These are phyloP conservation scores for Lagocephalus sceleratus DNA, from an alignment of 2,797 vertebrate genomes.

Conservation along the genomic window DNA sequence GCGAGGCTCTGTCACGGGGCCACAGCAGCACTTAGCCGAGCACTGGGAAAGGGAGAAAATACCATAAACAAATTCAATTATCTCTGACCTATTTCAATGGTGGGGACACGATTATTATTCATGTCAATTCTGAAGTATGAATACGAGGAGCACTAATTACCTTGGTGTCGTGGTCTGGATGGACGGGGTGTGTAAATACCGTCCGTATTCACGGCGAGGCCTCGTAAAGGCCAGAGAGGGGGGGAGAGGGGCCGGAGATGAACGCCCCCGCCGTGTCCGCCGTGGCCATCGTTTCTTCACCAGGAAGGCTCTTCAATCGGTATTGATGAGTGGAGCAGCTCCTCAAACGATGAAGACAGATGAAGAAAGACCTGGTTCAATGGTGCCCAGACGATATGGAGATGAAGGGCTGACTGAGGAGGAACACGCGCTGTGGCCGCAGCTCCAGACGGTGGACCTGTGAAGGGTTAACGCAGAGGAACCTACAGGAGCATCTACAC, in stretches of 20 bases:
- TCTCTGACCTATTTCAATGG: slow-evolving; percentile 77
- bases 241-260: slow-evolving; percentile 59
- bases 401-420: slow-evolving; percentile 68
- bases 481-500: background rate
- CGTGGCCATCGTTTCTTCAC: slow-evolving; percentile 67
- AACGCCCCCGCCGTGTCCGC: slow-evolving; percentile 63
- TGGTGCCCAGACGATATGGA: slow-evolving; percentile 65
- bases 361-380: slow-evolving; percentile 71
- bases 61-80: slow-evolving; percentile 78
- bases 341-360: slow-evolving; percentile 68
- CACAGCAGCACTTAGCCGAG: slow-evolving; percentile 69
- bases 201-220: slow-evolving; percentile 66
- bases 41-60: slow-evolving; percentile 73
- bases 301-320: slow-evolving; percentile 47
- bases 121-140: slow-evolving; percentile 62
- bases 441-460: slow-evolving; percentile 10
- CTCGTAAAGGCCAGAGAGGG: slow-evolving; percentile 64
- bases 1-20: slow-evolving; percentile 70
- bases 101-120: slow-evolving; percentile 62
- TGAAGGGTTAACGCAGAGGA: background rate
- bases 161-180: slow-evolving; percentile 61
- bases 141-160: slow-evolving; percentile 73
- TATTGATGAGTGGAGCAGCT: slow-evolving; percentile 59
- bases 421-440: slow-evolving; percentile 48
- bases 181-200: slow-evolving; percentile 62